phyloP scores from a whole-genome alignment of 2,797 vertebrate species.

The Benthosema pterotum region DNA sequence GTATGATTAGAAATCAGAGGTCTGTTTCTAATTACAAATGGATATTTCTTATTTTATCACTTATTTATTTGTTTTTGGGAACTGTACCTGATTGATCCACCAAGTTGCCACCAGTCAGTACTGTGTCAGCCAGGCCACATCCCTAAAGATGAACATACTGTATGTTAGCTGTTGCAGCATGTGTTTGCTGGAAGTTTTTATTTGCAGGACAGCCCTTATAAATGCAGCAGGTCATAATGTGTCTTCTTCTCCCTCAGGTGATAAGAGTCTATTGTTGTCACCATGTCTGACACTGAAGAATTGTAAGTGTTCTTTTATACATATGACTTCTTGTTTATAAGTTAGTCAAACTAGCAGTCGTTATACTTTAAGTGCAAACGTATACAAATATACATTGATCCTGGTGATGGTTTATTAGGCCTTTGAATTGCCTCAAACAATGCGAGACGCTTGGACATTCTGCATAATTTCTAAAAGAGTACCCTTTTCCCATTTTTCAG shows the following conservation, averaged over 20 bases:
- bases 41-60: no score
- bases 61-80: no score
- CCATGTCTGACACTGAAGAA: conserved; percentile 94
- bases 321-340: no score
- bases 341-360: no score
- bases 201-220: not conserved
- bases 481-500: conserved; percentile 69
- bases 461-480: conserved; percentile 1
- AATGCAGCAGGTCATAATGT: conserved; percentile 7
- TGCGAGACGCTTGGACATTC: not conserved
- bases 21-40: not conserved
- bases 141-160: no score
- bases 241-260: conserved; percentile 62
- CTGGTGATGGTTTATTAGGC: not conserved
- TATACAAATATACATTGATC: no score
- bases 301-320: conserved; percentile 83
- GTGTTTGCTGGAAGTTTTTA: not conserved
- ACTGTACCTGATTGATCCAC: no score
- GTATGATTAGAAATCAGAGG: not conserved
- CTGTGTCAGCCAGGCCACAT: no score
- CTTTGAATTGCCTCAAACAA: not conserved
- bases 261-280: conserved; percentile 71
- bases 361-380: not conserved
- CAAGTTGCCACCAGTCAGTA: no score
- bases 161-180: not conserved